Conservation (phyloP, 2,113 vertebrate genomes). For the Mystacornis crossleyi region DNA sequence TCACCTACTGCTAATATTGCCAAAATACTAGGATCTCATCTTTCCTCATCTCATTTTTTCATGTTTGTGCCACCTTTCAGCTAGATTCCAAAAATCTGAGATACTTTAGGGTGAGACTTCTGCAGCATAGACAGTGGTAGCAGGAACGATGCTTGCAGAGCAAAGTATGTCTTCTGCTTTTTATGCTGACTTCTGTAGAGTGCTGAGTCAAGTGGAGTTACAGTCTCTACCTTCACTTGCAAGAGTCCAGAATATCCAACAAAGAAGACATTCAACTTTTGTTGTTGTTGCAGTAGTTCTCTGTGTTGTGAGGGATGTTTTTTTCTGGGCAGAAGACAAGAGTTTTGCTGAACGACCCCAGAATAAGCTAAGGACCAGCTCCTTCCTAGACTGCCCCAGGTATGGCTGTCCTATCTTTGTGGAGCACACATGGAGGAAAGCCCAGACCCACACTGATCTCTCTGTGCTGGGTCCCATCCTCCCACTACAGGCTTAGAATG, state of each 20-base stretch:
- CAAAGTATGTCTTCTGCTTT: background rate
- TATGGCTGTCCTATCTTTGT: background rate
- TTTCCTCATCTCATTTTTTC: background rate
- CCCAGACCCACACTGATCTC: background rate
- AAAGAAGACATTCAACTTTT: background rate
- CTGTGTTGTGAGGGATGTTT: background rate
- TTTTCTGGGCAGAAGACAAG: background rate
- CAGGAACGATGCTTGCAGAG: background rate
- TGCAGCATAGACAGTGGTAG: rapidly evolving
- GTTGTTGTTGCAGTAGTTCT: background rate
- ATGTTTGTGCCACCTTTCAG: background rate
- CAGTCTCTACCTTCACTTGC: background rate
- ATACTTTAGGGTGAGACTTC: background rate
- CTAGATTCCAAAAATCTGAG: background rate
- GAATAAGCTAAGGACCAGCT: background rate
- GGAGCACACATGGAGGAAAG: background rate
- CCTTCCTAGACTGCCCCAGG: background rate
- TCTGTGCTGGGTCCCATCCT: background rate
- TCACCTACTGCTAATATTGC: background rate
- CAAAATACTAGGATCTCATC: background rate
- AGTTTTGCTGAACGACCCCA: background rate
- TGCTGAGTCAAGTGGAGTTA: background rate
- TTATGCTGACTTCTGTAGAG: background rate
- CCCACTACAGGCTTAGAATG: background rate
- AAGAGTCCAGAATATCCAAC: background rate